phyloP scores from a whole-genome alignment of 2,113 vertebrate genomes.

The Chascanopsetta lugubris region DNA sequence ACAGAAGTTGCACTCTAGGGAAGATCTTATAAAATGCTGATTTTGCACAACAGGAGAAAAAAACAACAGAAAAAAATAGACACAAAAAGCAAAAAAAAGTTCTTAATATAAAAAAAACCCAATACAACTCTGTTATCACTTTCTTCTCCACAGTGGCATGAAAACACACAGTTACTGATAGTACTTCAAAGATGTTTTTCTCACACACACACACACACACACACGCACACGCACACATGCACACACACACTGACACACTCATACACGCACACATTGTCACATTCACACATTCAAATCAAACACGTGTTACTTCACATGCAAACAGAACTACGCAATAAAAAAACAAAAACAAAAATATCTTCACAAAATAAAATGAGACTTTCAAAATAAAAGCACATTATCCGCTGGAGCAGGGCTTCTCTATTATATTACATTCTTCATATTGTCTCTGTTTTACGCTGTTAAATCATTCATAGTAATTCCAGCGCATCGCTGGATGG shows the following conservation, averaged over 20 bases:
- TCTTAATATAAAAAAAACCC: constrained; percentile 68
- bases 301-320: constrained; percentile 76
- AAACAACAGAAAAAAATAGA: constrained; percentile 41
- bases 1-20: constrained; percentile 29
- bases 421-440: constrained; percentile 85
- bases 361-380: constrained; percentile 61
- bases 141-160: constrained; percentile 59
- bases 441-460: constrained; percentile 67
- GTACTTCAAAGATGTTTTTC: constrained; percentile 81
- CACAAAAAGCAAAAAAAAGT: constrained; percentile 63
- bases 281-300: constrained; percentile 64
- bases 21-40: constrained; percentile 52
- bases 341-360: constrained; percentile 32
- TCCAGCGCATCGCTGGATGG: constrained; percentile 63
- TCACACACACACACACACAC: constrained; percentile 40
- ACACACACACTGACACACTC: constrained; percentile 15
- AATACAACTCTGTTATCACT: constrained; percentile 52
- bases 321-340: constrained; percentile 63
- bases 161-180: constrained; percentile 73
- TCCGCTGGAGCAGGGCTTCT: constrained; percentile 77
- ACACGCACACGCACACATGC: constrained; percentile 15
- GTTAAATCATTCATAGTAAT: constrained; percentile 63
- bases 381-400: constrained; percentile 69
- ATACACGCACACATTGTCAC: constrained; percentile 9
- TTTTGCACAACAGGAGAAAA: constrained; percentile 24